phyloP scores from a whole-genome alignment of 2,888 invertebrate species.

The Pollenia amentaria region DNA sequence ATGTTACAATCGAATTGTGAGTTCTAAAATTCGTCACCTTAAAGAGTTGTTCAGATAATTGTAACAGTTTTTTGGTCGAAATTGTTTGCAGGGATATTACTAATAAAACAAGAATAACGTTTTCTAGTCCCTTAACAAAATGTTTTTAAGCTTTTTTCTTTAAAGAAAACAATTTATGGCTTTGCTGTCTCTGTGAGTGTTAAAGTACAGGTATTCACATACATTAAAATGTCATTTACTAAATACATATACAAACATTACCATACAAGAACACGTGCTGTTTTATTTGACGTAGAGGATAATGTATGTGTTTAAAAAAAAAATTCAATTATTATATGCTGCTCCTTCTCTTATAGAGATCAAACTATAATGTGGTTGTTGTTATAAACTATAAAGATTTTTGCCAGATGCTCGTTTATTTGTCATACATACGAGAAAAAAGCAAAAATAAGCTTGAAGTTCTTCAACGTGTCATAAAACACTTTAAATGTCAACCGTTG shows the following conservation, averaged over 20 bases:
- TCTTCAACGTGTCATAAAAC: conserved; percentile 65
- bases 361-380: neutral
- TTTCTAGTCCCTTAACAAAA: neutral
- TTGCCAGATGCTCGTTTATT: conserved; percentile 30
- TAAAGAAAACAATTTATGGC: conserved; percentile 29
- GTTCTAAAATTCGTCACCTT: too few relatives aligned
- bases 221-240: conserved; percentile 27
- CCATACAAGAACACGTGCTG: neutral
- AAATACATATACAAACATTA: neutral
- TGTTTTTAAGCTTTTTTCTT: conserved; percentile 12
- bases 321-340: conserved; percentile 23
- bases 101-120: conserved; percentile 24
- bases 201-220: conserved; percentile 3
- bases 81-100: neutral
- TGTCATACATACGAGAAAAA: conserved; percentile 27
- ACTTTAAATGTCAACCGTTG: conserved; percentile 61
- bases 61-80: too few relatives aligned
- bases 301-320: neutral
- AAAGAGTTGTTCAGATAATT: too few relatives aligned
- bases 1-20: too few relatives aligned
- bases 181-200: neutral
- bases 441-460: conserved; percentile 10
- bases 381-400: conserved; percentile 28
- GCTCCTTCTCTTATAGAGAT: neutral
- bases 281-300: neutral